Evolutionary conservation across 2,113 vertebrate genomes (phyloP).

Genomic region (Myiozetetes cayanensis): DNA sequence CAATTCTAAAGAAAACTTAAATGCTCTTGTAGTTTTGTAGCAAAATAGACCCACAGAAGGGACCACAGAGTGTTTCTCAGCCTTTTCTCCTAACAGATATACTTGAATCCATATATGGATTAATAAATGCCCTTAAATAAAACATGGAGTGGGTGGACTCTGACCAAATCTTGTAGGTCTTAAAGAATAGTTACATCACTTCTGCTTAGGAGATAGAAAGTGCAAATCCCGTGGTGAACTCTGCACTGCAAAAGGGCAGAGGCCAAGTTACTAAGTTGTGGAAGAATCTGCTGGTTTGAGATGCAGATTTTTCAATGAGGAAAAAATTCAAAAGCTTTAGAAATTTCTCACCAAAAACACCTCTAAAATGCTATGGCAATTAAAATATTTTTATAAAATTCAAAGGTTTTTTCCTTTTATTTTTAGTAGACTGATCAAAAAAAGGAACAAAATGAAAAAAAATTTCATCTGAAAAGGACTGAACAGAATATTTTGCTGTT

Average conservation of each 20-base stretch:
- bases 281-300: not conserved
- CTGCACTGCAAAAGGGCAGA: not conserved
- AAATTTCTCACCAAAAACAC: not conserved
- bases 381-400: not conserved
- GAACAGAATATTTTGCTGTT: not conserved
- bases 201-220: not conserved
- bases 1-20: not conserved
- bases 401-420: not conserved
- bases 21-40: rapidly evolving
- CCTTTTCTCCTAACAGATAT: not conserved
- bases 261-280: not conserved
- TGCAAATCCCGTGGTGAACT: not conserved
- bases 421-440: not conserved
- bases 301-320: not conserved
- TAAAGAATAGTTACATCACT: not conserved
- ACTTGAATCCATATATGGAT: not conserved
- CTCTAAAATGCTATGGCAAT: not conserved
- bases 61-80: not conserved
- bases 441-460: not conserved
- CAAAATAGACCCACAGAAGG: not conserved
- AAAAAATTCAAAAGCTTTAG: not conserved
- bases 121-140: not conserved
- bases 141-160: not conserved
- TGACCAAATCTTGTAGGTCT: not conserved
- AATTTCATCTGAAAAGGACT: not conserved